Evolutionary conservation across 2,113 vertebrate species (phyloP).

Genomic region (Pygoscelis adeliae): DNA sequence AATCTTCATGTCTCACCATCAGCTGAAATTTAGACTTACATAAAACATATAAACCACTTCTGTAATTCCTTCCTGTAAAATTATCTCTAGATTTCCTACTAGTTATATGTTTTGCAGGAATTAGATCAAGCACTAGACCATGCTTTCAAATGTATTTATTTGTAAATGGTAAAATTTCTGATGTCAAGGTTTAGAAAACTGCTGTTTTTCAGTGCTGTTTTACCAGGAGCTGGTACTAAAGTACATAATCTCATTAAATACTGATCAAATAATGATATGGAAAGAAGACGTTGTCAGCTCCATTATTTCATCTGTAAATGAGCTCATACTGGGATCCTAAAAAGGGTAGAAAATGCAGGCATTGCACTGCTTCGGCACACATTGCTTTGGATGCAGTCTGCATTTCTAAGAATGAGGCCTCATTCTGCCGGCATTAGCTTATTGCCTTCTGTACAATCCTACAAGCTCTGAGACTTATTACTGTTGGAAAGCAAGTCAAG

Average conservation of each 20-base stretch:
- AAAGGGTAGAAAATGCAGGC: not conserved
- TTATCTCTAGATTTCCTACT: not conserved
- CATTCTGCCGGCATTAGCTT: not conserved
- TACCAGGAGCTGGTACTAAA: not conserved
- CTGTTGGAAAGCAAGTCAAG: not conserved
- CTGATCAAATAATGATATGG: not conserved
- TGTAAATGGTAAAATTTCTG: not conserved
- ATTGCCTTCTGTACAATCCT: not conserved
- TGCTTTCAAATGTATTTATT: not conserved
- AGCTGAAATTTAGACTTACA: not conserved
- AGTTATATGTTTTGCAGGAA: not conserved
- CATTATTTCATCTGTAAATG: not conserved
- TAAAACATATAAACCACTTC: not conserved
- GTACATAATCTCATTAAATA: not conserved
- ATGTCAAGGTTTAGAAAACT: not conserved
- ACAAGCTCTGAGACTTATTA: not conserved
- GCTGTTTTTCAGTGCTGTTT: not conserved
- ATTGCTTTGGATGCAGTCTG: not conserved
- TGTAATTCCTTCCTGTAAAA: not conserved
- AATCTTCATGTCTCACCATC: not conserved
- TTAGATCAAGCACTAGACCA: not conserved
- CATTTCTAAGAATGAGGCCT: not conserved
- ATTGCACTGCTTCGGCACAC: not conserved
- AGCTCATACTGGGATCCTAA: not conserved
- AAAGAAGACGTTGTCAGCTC: not conserved